Base-by-base conservation (phyloP, 2,113 vertebrate genomes). In the Anthoscopus minutus region DNA sequence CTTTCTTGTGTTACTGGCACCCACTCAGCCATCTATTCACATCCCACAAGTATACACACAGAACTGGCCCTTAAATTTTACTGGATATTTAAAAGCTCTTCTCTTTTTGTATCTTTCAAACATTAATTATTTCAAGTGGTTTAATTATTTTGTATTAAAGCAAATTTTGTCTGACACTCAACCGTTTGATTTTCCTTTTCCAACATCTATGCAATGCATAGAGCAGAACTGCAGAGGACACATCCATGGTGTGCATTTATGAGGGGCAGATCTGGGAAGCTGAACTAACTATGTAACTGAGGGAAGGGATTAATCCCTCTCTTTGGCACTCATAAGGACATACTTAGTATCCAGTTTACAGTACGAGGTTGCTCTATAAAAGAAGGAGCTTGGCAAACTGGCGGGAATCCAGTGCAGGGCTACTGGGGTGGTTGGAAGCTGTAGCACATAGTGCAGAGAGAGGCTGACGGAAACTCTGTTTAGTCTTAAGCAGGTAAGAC, bases 1-100 rank as follows among this genome's bases (percentile, higher is more conserved):
- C 65, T 94, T 92, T 94, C 87, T 87, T 74, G 58, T 81, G 80
- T 71, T 67, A 91, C 89, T 94, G 88, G 86, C 79, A 83, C 61
- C 78, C 77, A 71, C 77, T 95, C 76, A 95, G 37, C 82, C 56
- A 81, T 72, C 80, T 81, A 71, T 76, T 83, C 42, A 72, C 27
- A 78, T 73, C 74, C 57, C 47, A 40, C 42, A 48, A 60, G 35
- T 62, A 54, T 31, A 42, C 71, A 74, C 80, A 88, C 33, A 77
- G 30, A 80, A 81, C 67, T 88, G 91, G 60, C 79, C 37, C 60
- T 92, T 71, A 90, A 84, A 71, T 86, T 51, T 91, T 88, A 83
- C 44, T 61, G 80, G 92, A 74, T 76, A 88, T 74, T 86, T 48
- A n/a, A 93, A 88, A 91, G 48, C 15, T 92, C 67, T 90, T 89